phyloP scores from a whole-genome alignment of 2,113 vertebrate species.

The Boulengeromyrus knoepffleri region DNA sequence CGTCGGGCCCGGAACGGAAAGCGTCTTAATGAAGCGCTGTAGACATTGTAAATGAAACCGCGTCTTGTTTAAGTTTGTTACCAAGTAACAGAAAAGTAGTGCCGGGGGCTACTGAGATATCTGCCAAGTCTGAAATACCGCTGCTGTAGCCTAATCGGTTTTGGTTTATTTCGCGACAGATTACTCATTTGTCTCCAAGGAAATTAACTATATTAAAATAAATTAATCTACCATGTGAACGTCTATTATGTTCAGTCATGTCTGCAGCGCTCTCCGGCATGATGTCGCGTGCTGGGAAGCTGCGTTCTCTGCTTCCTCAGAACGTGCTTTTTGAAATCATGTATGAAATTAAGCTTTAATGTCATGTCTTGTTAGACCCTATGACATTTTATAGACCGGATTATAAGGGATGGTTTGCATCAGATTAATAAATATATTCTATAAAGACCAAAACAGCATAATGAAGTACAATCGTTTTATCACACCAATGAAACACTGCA shows the following conservation, averaged over 20 bases:
- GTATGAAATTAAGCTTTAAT: not conserved
- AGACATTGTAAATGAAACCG: not conserved
- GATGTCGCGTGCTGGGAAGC: not conserved
- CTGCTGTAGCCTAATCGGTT: not conserved
- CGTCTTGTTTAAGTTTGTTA: slow-evolving; percentile 58
- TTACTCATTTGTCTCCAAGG: not conserved
- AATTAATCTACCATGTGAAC: not conserved
- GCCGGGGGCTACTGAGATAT: slow-evolving; percentile 28
- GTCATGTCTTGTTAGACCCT: not conserved
- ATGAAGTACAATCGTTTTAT: not conserved
- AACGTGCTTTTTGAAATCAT: not conserved
- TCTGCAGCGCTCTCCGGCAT: not conserved
- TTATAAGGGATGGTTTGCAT: not conserved
- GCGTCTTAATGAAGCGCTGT: not conserved
- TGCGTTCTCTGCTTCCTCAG: not conserved
- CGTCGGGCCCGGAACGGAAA: not conserved
- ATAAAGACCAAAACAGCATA: not conserved
- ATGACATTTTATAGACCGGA: not conserved
- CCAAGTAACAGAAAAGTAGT: slow-evolving; percentile 64
- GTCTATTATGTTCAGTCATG: not conserved
- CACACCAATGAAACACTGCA: not conserved
- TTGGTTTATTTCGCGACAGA: not conserved
- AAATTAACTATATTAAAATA: not conserved
- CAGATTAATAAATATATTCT: not conserved
- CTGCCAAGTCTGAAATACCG: slow-evolving; percentile 37